Evolutionary conservation across 1,140 invertebrate genomes (phyloP), one percentile per base, ranked within the genome.

Genomic region (Ceratina japonica): DNA sequence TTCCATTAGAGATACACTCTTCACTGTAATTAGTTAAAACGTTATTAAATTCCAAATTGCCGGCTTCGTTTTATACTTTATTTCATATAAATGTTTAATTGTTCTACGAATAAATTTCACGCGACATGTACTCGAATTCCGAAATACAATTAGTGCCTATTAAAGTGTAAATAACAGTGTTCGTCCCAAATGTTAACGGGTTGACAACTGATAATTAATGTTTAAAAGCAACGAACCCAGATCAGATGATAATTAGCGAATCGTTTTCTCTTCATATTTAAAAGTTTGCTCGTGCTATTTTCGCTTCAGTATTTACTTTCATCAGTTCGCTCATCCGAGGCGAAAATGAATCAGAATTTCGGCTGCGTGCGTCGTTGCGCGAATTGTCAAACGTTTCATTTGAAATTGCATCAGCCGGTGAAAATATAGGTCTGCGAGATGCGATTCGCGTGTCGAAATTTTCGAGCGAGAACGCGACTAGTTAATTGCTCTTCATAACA

Each of bases 341-440:
- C 2, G 22, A 22, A 73, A 62, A 73, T 62, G 61, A 73, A 73
- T 73, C 51, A 73, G 44, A 73, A 73, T 49, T 15, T 7, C 18
- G 8, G 22, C 8, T 37, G 31, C 59, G 37, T 61, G 61, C 58
- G 58, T 27, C 37, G 20, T 27, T 44, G 20, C 37, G 7, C 16
- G 59, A 62, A 73, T 73, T 51, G 59, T 73, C 24, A 63, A 73
- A 51, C 71, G 44, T 62, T 73, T 63, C 49, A 27, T 44, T 44
- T 62, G 44, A 73, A 63, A 73, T 73, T 31, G 58, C 51, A 62
- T 73, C 59, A 54, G 18, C 10, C 37, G 37, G 37, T 18, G 5
- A 18, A 22, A 27, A 51, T 18, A n/a, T 62, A 44, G 37, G 10
- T 44, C 37, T 15, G 51, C 4, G 52, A 1, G 27, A 27, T 52